phyloP scores from a whole-genome alignment of 1,140 invertebrate species.

The Caerostris extrusa region DNA sequence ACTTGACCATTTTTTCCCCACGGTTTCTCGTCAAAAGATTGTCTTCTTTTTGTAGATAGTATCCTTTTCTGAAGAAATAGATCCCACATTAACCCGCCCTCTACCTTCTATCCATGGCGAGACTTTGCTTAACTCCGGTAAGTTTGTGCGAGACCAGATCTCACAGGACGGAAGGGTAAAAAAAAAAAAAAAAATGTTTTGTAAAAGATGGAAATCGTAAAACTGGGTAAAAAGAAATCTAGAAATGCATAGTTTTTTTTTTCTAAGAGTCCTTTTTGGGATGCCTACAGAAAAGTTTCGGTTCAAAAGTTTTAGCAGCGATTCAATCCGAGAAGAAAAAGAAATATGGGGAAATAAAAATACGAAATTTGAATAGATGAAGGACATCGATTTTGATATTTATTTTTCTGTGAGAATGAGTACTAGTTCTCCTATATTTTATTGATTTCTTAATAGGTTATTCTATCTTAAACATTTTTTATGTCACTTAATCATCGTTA shows the following conservation, averaged over 20 bases:
- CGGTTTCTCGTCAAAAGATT: background rate
- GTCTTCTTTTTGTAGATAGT: background rate
- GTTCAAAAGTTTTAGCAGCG: background rate
- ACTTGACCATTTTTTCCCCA: constrained; percentile 51
- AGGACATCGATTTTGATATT: background rate
- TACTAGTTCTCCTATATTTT: too few relatives aligned
- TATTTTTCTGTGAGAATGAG: too few relatives aligned
- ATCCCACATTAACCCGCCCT: background rate
- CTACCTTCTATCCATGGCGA: background rate
- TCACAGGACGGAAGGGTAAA: background rate
- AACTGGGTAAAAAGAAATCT: background rate
- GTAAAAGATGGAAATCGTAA: constrained; percentile 4
- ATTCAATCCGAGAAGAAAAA: background rate
- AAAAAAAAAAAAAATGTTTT: background rate
- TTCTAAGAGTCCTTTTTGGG: too few relatives aligned
- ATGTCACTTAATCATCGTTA: too few relatives aligned
- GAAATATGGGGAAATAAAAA: background rate
- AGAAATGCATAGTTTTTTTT: too few relatives aligned
- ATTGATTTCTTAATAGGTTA: too few relatives aligned
- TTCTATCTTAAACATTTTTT: too few relatives aligned
- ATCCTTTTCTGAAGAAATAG: constrained; percentile 17
- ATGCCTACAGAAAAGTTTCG: too few relatives aligned
- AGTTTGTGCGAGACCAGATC: background rate
- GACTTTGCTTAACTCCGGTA: background rate
- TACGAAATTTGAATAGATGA: background rate